These are phyloP conservation scores for Drosophila pegasa DNA, from an alignment of 2,888 invertebrate genomes.

Conservation along the genomic window DNA sequence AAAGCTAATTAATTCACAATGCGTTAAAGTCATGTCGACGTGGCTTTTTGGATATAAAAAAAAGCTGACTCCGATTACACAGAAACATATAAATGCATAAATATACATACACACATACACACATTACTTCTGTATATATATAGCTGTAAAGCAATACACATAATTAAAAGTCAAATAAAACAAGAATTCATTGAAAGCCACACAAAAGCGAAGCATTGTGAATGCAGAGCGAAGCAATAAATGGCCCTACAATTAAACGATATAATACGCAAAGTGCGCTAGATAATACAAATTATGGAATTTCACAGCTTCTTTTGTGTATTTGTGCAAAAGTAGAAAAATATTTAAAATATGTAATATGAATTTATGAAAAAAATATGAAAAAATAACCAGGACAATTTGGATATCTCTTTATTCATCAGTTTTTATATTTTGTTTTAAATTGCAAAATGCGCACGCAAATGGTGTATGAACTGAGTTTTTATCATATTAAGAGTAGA, in stretches of 20 bases:
- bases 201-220: not conserved
- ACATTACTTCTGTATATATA: no score
- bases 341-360: no score
- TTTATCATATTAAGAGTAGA: no score
- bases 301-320: not conserved
- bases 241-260: not conserved
- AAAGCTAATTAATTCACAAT: slow-evolving; percentile 60
- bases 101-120: not conserved
- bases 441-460: no score
- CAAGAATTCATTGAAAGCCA: not conserved
- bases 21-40: slow-evolving; percentile 12
- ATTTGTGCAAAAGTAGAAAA: no score
- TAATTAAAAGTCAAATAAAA: not conserved
- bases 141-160: not conserved
- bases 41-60: slow-evolving; percentile 2
- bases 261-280: not conserved
- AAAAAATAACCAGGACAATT: no score
- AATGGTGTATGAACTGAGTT: no score
- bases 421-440: no score
- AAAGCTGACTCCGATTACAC: slow-evolving; percentile 6
- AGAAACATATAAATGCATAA: not conserved
- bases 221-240: not conserved
- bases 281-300: not conserved
- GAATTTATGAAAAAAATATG: no score
- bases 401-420: no score